Conservation (phyloP, 2,113 vertebrate species). For the Chaetops frenatus region DNA sequence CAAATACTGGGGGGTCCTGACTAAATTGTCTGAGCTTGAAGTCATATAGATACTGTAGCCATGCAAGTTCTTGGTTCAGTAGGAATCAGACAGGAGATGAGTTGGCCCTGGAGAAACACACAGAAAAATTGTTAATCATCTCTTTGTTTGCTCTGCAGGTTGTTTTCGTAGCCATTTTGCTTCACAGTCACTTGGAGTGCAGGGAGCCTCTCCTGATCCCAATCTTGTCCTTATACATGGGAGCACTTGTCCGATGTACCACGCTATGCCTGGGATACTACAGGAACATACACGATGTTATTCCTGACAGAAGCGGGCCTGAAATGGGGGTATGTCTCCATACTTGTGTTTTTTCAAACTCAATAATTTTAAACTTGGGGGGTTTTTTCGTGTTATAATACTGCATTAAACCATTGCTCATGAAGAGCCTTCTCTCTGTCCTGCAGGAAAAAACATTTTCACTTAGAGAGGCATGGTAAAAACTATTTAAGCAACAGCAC, state of each 20-base stretch:
- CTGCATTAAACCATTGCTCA: neutral
- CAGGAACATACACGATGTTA: conserved; percentile 89
- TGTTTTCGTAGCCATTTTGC: conserved; percentile 92
- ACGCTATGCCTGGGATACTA: conserved; percentile 93
- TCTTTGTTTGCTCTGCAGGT: conserved; percentile 70
- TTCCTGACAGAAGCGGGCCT: conserved; percentile 87
- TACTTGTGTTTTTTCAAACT: neutral
- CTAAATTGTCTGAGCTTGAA: neutral
- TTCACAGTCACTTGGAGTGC: conserved; percentile 94
- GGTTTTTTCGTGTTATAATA: neutral
- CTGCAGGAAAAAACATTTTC: neutral
- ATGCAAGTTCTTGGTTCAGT: neutral
- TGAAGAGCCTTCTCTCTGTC: neutral
- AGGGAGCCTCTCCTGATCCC: conserved; percentile 93
- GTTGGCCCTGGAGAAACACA: neutral
- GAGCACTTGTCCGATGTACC: conserved; percentile 90
- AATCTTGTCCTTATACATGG: conserved; percentile 96
- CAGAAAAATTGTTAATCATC: neutral
- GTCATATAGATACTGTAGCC: neutral
- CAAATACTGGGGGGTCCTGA: neutral
- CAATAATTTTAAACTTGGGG: neutral
- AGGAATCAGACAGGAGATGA: neutral
- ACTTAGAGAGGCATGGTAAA: neutral
- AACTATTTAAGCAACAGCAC: neutral
- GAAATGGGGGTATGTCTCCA: conserved; percentile 84